Percentiles rank a stretch among this genome's conserved stretches.
phyloP scores from a whole-genome alignment of 2,888 invertebrate species.

The Sacculina carcini region DNA sequence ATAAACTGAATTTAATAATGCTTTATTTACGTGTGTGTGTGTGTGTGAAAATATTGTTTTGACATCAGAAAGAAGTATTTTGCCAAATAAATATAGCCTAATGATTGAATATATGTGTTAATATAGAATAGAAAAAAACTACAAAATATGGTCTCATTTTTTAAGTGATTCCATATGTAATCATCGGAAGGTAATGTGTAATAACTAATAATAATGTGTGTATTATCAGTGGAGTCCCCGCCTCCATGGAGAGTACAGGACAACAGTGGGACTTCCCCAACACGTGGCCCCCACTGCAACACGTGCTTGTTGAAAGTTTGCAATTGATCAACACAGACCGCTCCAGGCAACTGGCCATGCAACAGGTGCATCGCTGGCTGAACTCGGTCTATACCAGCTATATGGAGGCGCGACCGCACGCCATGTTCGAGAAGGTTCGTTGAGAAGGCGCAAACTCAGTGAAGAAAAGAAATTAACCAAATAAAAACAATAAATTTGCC shows the following conservation, averaged over 20 bases:
- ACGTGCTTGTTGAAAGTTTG: constrained; percentile 49
- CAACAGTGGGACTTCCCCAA: constrained; percentile 81
- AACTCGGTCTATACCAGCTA: constrained; percentile 49
- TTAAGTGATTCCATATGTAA: no score
- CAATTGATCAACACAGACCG: constrained; percentile 22
- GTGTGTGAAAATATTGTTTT: no score
- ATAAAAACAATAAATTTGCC: no score
- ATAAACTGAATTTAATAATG: no score
- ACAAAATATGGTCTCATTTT: no score
- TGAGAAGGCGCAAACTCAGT: constrained; percentile 28
- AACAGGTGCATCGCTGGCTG: constrained; percentile 30
- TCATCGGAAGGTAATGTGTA: no score
- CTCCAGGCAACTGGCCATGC: constrained; percentile 35
- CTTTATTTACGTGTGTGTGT: no score
- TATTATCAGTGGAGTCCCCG: constrained; percentile 34
- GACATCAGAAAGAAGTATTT: no score
- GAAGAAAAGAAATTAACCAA: constrained; percentile 3
- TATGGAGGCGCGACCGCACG: constrained; percentile 28
- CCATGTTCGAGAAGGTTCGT: constrained; percentile 57
- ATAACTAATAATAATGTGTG: no score
- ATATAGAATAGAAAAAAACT: no score
- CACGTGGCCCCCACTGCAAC: constrained; percentile 79
- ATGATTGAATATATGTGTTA: no score
- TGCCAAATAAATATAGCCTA: no score
- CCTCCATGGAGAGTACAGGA: constrained; percentile 44